Conservation (phyloP, 2,113 vertebrate species). For the Dicentrarchus labrax region DNA sequence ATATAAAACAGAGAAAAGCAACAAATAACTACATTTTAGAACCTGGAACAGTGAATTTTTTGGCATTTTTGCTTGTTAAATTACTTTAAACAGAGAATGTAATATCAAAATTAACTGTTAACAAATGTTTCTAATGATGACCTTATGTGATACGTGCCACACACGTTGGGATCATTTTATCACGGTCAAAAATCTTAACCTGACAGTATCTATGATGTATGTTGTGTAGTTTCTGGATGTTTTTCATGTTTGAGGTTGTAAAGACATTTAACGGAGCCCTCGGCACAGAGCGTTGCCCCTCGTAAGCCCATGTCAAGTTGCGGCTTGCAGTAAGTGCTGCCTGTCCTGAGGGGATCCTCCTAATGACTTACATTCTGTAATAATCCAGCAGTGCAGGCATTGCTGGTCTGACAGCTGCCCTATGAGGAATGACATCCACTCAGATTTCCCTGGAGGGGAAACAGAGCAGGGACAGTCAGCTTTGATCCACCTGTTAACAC, state of each 20-base stretch:
- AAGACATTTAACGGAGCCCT: slow-evolving; percentile 18
- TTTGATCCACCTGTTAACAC: slow-evolving; percentile 54
- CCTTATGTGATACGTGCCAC: background rate
- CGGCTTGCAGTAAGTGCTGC: slow-evolving; percentile 19
- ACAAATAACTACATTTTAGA: background rate
- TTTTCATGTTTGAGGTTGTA: background rate
- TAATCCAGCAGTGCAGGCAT: slow-evolving; percentile 43
- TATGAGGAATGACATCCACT: slow-evolving; percentile 56
- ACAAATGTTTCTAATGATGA: background rate
- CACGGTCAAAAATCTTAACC: background rate
- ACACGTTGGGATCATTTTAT: background rate
- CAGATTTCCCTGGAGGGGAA: slow-evolving; percentile 48
- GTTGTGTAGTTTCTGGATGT: background rate
- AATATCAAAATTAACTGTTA: background rate
- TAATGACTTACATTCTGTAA: slow-evolving; percentile 41
- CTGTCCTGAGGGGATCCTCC: slow-evolving; percentile 30
- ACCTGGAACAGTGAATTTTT: background rate
- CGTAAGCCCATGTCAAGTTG: slow-evolving; percentile 33
- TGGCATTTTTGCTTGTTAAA: background rate
- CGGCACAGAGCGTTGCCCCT: background rate
- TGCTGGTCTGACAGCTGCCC: slow-evolving; percentile 54
- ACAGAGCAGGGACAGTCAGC: slow-evolving; percentile 16
- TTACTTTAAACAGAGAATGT: background rate
- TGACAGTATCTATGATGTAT: background rate
- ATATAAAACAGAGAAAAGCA: background rate